Evolutionary conservation across 2,113 vertebrate species (phyloP).

Genomic region (Isurus oxyrinchus): DNA sequence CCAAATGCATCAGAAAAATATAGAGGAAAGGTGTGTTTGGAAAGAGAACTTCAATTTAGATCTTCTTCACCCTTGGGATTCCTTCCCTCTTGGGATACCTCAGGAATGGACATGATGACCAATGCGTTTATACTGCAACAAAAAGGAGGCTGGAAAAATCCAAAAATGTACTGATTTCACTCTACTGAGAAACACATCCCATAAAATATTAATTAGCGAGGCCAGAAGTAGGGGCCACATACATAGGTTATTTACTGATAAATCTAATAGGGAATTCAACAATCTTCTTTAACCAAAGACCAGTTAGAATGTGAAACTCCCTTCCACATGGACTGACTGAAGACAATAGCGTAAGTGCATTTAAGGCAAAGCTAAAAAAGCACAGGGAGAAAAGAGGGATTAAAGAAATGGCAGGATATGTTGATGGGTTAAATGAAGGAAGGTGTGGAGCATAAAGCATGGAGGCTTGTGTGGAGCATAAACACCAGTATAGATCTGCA

Average conservation of each 20-base stretch:
- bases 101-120: not conserved
- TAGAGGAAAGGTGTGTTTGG: not conserved
- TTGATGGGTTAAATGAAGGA: not conserved
- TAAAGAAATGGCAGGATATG: not conserved
- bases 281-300: not conserved
- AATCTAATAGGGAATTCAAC: not conserved
- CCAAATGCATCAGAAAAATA: not conserved
- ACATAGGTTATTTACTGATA: not conserved
- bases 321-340: not conserved
- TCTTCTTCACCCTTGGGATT: not conserved
- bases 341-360: not conserved
- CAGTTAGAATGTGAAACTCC: not conserved
- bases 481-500: not conserved
- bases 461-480: not conserved
- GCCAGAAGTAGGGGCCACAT: not conserved
- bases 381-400: not conserved
- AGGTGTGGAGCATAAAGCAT: too few species aligned
- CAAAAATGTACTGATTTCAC: not conserved
- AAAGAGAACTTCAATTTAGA: not conserved
- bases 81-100: not conserved
- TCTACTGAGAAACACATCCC: not conserved
- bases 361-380: not conserved
- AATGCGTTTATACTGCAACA: not conserved
- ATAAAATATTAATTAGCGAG: not conserved
- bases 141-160: not conserved